These are phyloP conservation scores for Nesogale talazaci DNA, from an alignment of 2,113 vertebrate species.

Conservation along the genomic window DNA sequence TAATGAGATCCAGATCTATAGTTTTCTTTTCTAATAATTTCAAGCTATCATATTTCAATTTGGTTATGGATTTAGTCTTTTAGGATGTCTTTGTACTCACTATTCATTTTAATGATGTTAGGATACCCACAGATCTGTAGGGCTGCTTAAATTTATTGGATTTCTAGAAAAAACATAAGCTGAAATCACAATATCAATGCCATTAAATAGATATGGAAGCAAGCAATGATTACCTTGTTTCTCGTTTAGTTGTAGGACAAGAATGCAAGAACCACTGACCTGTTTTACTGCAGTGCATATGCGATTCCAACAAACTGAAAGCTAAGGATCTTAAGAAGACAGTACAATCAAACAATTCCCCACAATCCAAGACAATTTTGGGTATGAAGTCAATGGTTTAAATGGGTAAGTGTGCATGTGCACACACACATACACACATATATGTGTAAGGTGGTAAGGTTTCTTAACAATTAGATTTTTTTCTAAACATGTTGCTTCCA, in stretches of 20 bases:
- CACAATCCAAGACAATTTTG: background rate
- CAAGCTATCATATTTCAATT: conserved; percentile 16
- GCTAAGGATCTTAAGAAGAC: conserved; percentile 21
- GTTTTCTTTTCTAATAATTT: background rate
- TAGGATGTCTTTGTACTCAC: background rate
- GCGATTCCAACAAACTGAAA: conserved; percentile 7
- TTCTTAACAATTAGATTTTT: conserved; percentile 31
- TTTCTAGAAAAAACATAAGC: conserved; percentile 39
- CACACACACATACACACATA: background rate
- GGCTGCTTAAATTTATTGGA: conserved; percentile 4
- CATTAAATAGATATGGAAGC: conserved; percentile 53
- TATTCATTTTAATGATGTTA: background rate
- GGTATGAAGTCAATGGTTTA: conserved; percentile 31
- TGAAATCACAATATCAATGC: conserved; percentile 43
- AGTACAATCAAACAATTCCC: background rate
- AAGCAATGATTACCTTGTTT: conserved; percentile 40
- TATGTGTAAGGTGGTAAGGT: background rate
- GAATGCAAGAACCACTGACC: background rate
- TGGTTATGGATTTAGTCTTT: conserved; percentile 30
- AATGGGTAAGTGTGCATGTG: background rate
- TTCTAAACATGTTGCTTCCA: conserved; percentile 43
- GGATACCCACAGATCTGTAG: conserved; percentile 7
- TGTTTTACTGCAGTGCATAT: conserved; percentile 37
- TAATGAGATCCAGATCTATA: background rate
- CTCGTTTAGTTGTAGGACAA: conserved; percentile 27